Base-by-base conservation (phyloP, 2,888 invertebrate genomes). In the Lepetodrilus schrolli region DNA sequence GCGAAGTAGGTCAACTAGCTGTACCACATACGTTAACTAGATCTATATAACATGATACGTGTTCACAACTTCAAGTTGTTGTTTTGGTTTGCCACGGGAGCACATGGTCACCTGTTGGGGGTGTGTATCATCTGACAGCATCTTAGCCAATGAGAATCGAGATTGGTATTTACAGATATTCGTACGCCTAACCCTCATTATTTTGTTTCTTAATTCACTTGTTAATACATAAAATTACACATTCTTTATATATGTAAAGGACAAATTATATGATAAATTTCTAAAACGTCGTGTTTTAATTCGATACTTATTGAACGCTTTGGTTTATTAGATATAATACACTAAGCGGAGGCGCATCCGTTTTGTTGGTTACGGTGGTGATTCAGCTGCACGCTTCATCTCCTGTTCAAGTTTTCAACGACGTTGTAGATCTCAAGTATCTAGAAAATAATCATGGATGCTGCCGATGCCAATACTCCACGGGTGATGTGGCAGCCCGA, bases 401-500 rank as follows among this genome's bases (percentile, higher is more conserved):
- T 17, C n/a, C 21, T 17, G 48, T 21, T 26, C n/a, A 17, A 10
- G 21, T 23, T 47, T n/a, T 26, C 66, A n/a, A n/a, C n/a, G 36
- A 70, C 21, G 43, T 66, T 66, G 69, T 69, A 47, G 50, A 58
- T 48, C 70, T 70, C 37, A 68, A 20, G n/a, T n/a, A n/a, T n/a
- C n/a, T n/a, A n/a, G n/a, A n/a, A n/a, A n/a, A n/a, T n/a, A 13
- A 49, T 13, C 8, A 80, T 79, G 78, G 76, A 76, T 38, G 75
- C 66, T 7, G 79, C 77, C 4, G 72, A 66, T 36, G 77, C 74
- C 43, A 74, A 43, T n/a, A 49, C 72, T 7, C 75, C 80, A 2
- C 74, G 74, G 49, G 70, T 84, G 10, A 84, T 89, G 83, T 90
- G 90, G 90, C 76, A 75, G 73, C 88, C 90, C 10, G 77, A 83